These are phyloP conservation scores for Escarpia spicata DNA, from an alignment of 2,888 invertebrate species.

Conservation along the genomic window DNA sequence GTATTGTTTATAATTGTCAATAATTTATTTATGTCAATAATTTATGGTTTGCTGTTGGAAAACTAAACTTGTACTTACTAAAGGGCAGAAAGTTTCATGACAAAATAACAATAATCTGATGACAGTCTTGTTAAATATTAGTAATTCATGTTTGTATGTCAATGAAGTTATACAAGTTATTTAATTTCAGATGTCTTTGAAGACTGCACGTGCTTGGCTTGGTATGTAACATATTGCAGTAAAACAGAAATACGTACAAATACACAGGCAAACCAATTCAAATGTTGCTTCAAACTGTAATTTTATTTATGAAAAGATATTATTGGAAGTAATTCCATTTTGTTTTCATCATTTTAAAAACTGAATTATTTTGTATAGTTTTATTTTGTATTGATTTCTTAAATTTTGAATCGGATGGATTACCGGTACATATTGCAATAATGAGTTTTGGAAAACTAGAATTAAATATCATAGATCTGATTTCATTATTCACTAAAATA, in stretches of 20 bases:
- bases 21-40: too few relatives aligned
- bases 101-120: too few relatives aligned
- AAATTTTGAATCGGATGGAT: not conserved
- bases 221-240: slow-evolving; percentile 44
- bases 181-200: slow-evolving; percentile 55
- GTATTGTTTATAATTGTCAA: too few relatives aligned
- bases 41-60: too few relatives aligned
- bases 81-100: too few relatives aligned
- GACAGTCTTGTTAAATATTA: too few relatives aligned
- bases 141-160: too few relatives aligned
- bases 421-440: not conserved
- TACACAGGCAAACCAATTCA: not conserved
- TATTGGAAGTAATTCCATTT: not conserved
- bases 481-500: not conserved
- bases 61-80: too few relatives aligned
- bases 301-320: not conserved
- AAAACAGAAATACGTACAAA: not conserved
- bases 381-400: not conserved
- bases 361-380: not conserved
- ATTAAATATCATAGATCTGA: not conserved
- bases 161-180: not conserved
- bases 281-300: not conserved
- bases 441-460: not conserved
- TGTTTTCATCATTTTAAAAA: not conserved
- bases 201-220: slow-evolving; percentile 57